A percentile compares a stretch with the other conserved stretches of the same genome.
Conservation (phyloP, 2,888 invertebrate species). For the Hirtodrosophila alboralis region DNA sequence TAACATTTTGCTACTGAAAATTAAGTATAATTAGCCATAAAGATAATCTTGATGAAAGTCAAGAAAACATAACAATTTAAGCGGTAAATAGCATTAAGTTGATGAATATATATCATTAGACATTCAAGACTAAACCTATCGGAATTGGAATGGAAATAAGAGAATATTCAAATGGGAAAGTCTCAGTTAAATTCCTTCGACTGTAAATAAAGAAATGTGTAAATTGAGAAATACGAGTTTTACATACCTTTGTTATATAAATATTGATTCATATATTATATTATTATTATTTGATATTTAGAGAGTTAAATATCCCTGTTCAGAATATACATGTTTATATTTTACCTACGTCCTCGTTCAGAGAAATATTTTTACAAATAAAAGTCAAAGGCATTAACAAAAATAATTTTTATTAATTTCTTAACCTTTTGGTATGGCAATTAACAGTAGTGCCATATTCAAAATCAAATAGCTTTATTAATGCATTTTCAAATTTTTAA, state of each 20-base stretch:
- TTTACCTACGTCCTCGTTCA: too few species aligned
- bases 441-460: constrained; percentile 29
- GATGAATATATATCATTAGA: neutral
- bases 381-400: constrained; percentile 3
- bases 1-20: constrained; percentile 32
- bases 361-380: too few species aligned
- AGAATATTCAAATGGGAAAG: neutral
- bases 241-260: too few species aligned
- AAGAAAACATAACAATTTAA: constrained; percentile 1
- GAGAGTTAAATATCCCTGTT: too few species aligned
- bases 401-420: constrained; percentile 43
- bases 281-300: too few species aligned
- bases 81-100: constrained; percentile 1
- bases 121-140: neutral
- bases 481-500: constrained; percentile 50
- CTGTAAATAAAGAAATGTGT: too few species aligned
- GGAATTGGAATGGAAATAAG: too few species aligned
- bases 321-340: too few species aligned
- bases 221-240: too few species aligned
- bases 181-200: too few species aligned
- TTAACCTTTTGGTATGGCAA: constrained; percentile 59
- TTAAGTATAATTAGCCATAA: constrained; percentile 39
- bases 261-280: too few species aligned
- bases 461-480: constrained; percentile 47
- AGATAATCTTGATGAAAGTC: constrained; percentile 17